A percentile compares a stretch with the other conserved stretches of the same genome.
Conservation (phyloP, 2,888 invertebrate genomes). For the Pocota personata region DNA sequence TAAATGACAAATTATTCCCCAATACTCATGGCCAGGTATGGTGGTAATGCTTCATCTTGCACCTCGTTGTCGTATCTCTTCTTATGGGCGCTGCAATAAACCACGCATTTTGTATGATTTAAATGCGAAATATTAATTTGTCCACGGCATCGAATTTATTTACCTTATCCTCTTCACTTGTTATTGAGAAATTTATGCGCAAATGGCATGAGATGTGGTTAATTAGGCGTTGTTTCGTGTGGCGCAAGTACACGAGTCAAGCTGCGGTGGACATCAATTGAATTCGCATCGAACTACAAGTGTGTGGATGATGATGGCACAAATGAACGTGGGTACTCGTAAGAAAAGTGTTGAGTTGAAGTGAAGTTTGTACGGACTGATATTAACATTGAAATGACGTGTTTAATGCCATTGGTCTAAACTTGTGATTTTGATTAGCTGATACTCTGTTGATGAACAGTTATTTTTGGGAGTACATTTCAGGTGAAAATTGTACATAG, state of each 20-base stretch:
- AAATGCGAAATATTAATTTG: conserved; percentile 61
- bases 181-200: conserved; percentile 56
- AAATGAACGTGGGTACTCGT: conserved; percentile 18
- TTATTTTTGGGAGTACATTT: too few relatives aligned
- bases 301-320: conserved; percentile 30
- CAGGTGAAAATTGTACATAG: too few relatives aligned
- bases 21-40: conserved; percentile 22
- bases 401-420: neutral
- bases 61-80: conserved; percentile 25
- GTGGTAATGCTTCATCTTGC: conserved; percentile 22
- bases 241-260: conserved; percentile 25
- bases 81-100: conserved; percentile 18
- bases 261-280: conserved; percentile 48
- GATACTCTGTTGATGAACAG: too few relatives aligned
- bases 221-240: conserved; percentile 54
- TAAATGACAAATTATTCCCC: neutral
- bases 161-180: conserved; percentile 39
- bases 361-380: neutral
- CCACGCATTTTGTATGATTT: conserved; percentile 59
- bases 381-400: neutral
- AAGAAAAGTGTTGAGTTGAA: neutral
- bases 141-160: conserved; percentile 40
- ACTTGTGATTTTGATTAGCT: neutral
- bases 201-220: conserved; percentile 53
- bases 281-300: neutral